A percentile compares a stretch with the other conserved stretches of the same genome.
Evolutionary conservation across 2,113 vertebrate genomes (phyloP).

Genomic region (Phoenicopterus ruber): DNA sequence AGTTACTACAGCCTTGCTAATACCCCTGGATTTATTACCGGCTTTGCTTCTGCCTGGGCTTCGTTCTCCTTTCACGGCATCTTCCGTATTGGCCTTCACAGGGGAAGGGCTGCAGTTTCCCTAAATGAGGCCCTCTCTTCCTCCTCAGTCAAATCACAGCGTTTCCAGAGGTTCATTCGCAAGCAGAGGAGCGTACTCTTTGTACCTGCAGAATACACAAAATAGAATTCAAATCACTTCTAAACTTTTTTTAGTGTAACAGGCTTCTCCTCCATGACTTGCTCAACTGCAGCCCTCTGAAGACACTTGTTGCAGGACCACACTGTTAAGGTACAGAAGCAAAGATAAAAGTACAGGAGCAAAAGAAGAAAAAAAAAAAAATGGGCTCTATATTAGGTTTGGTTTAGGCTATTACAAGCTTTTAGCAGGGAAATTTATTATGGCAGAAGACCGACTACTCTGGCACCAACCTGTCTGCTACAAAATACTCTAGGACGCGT

Average conservation of each 20-base stretch:
- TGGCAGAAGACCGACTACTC: constrained; percentile 41
- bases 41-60: not conserved
- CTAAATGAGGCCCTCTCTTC: not conserved
- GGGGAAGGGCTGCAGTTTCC: not conserved
- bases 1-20: not conserved
- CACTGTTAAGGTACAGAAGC: not conserved
- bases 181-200: not conserved
- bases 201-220: not conserved
- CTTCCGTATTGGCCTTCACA: not conserved
- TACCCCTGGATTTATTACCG: not conserved
- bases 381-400: not conserved
- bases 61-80: not conserved
- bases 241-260: not conserved
- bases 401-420: not conserved
- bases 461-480: constrained; percentile 65
- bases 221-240: not conserved
- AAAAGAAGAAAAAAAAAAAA: not conserved
- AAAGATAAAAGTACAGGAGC: not conserved
- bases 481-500: constrained; percentile 33
- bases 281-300: not conserved
- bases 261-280: not conserved
- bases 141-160: not conserved
- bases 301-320: not conserved
- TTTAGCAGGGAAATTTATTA: not conserved
- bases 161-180: not conserved